Percentiles rank a stretch among this genome's conserved stretches.
phyloP scores from a whole-genome alignment of 2,888 invertebrate species.

The Lamellibrachia columna region DNA sequence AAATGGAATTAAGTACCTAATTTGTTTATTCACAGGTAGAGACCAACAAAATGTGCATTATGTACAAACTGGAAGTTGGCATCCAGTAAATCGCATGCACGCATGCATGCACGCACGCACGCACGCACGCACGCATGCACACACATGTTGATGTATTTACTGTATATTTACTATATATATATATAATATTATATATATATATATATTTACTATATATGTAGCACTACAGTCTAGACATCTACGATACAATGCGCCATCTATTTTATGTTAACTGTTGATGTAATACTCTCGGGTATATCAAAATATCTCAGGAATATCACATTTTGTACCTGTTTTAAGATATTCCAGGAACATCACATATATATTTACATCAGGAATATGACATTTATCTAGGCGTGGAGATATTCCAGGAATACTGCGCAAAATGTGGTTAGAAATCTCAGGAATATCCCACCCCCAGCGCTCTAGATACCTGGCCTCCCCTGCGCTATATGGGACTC shows the following conservation, averaged over 20 bases:
- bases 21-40: neutral
- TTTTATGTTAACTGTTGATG: neutral
- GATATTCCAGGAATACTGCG: neutral
- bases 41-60: neutral
- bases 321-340: neutral
- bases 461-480: neutral
- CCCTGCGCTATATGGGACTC: neutral
- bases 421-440: neutral
- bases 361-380: neutral
- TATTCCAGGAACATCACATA: neutral
- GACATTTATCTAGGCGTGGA: neutral
- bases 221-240: neutral
- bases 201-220: neutral
- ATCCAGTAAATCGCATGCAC: neutral
- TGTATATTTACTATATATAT: no score
- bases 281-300: neutral
- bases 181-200: neutral
- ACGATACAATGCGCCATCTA: neutral
- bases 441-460: neutral
- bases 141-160: no score
- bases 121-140: no score
- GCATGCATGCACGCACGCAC: no score
- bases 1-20: neutral
- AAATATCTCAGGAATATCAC: neutral
- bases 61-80: neutral